Evolutionary conservation across 1,140 invertebrate species (phyloP).

Genomic region (Orchesella cincta): DNA sequence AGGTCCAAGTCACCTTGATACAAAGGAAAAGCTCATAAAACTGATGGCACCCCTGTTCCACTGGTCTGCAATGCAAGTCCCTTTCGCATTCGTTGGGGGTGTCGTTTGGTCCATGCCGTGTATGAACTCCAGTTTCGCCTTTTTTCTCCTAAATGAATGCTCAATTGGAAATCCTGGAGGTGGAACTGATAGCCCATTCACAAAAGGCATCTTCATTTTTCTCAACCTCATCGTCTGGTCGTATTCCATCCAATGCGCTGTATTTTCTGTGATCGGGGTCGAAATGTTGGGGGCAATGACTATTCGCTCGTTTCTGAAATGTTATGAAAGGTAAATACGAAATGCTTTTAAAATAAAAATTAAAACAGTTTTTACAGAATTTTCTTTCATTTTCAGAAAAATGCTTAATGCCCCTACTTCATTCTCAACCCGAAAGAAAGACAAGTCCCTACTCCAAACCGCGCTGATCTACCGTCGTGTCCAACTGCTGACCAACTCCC

Average conservation of each 20-base stretch:
- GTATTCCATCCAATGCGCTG: background rate
- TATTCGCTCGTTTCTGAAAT: background rate
- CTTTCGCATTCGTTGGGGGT: background rate
- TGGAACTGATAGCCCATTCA: background rate
- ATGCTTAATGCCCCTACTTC: background rate
- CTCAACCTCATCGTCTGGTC: slow-evolving; percentile 3
- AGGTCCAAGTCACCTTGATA: too few relatives aligned
- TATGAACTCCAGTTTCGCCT: background rate
- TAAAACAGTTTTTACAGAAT: too few relatives aligned
- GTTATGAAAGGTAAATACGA: background rate
- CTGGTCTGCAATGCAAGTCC: slow-evolving; percentile 15
- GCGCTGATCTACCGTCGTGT: background rate
- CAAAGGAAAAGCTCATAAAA: slow-evolving; percentile 5
- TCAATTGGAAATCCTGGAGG: background rate
- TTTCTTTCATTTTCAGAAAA: too few relatives aligned
- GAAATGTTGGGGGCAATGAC: background rate
- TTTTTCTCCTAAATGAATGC: background rate
- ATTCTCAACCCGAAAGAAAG: background rate
- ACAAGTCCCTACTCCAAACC: background rate
- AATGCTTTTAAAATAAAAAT: too few relatives aligned
- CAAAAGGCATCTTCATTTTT: background rate
- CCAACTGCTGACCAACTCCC: background rate
- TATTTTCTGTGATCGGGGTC: background rate
- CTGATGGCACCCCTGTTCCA: background rate
- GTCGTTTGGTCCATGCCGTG: slow-evolving; percentile 7